Evolutionary conservation across 2,113 vertebrate species (phyloP).

Genomic region (Etheostoma spectabile): DNA sequence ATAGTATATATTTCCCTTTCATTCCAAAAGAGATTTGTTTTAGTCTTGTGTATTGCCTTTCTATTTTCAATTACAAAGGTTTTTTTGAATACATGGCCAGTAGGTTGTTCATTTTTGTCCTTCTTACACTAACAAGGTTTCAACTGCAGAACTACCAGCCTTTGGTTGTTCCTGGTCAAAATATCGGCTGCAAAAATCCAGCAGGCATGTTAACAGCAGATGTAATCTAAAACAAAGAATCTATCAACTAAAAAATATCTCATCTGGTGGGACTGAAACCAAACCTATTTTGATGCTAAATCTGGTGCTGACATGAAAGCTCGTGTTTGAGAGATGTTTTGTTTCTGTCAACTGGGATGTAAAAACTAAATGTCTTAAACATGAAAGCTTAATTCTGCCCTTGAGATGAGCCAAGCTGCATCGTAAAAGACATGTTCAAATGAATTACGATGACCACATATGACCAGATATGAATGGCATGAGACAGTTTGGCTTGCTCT

Average conservation of each 20-base stretch:
- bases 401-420: background rate
- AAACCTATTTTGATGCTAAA: background rate
- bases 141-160: background rate
- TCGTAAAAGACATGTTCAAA: background rate
- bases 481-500: constrained; percentile 16
- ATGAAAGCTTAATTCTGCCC: background rate
- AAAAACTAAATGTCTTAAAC: background rate
- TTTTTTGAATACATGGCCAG: background rate
- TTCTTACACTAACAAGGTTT: background rate
- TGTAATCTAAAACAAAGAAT: background rate
- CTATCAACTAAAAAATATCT: background rate
- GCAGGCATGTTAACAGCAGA: background rate
- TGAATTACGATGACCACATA: background rate
- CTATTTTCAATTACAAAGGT: background rate
- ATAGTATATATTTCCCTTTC: background rate
- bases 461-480: background rate
- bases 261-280: background rate
- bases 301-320: background rate
- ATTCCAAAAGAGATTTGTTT: background rate
- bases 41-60: background rate
- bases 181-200: background rate
- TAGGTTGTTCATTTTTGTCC: background rate
- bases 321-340: background rate
- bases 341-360: background rate
- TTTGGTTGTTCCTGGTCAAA: background rate